Base-by-base conservation (phyloP, 1,140 invertebrate genomes). In the Rhagoletis pomonella region DNA sequence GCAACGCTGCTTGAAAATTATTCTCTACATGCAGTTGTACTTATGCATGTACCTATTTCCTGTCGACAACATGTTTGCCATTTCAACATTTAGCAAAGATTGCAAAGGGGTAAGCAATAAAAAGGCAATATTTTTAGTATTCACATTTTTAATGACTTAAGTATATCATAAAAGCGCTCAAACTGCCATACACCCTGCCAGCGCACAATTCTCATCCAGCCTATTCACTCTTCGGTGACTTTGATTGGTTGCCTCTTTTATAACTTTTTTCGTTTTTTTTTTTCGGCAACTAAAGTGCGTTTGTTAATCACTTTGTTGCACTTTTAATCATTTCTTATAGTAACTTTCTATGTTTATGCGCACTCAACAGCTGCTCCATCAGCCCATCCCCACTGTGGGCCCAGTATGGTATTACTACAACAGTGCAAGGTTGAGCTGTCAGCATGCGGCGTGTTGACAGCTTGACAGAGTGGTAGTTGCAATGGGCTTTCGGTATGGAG, bases 381-480 rank as follows among this genome's bases (percentile, higher is more conserved):
- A 55, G 50, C 73, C 5, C 29, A 29, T 29, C 29, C 29, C 29
- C 29, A 29, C 29, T 29, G 29, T 29, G 29, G 29, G 29, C 29
- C 29, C 29, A 29, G 29, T 29, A 6, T 19, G 47, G 42, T 10
- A 17, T 10, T 55, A 7, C 50, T 55, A 10, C 50, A 55, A 55
- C 29, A 29, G 29, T 29, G 47, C 73, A 81, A 81, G 55, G 73
- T 81, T 58, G 73, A 55, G 73, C 7, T 81, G 73, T 81, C 73
- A 81, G 73, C 73, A 14, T 81, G 47, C n/a, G 47, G 44, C n/a
- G 73, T 42, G 73, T 81, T 81, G 73, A 50, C 73, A 81, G 73
- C 73, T 81, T 81, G 73, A 81, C 73, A 55, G 73, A 81, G 73
- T 81, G 73, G 17, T 39, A 47, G 73, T 29, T 29, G 29, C 29